Conservation (phyloP, 92 coral and sea anemone genomes). For the Hydrozoanthus gracilis region DNA sequence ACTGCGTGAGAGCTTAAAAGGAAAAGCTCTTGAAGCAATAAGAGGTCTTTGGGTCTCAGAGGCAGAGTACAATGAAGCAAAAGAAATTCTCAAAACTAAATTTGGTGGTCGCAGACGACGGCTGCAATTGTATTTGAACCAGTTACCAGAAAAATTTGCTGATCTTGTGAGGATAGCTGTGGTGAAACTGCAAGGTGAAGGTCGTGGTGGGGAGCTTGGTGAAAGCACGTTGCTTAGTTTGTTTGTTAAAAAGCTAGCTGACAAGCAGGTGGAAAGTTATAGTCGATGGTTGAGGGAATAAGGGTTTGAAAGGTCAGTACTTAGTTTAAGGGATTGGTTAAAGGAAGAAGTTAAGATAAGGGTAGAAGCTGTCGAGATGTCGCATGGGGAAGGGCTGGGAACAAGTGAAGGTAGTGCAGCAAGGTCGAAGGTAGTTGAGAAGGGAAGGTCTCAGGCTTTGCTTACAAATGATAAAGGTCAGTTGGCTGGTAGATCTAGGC, state of each 20-base stretch:
- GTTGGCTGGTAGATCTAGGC: not conserved
- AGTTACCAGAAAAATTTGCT: no score
- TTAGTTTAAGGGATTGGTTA: conserved; percentile 60
- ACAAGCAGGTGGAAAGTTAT: conserved; percentile 58
- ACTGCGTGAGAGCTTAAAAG: no score
- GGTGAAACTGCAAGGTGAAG: conserved; percentile 61
- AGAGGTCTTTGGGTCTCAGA: no score
- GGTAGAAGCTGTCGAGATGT: no score
- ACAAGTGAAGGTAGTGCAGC: not conserved
- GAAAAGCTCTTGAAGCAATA: no score
- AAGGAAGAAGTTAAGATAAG: no score
- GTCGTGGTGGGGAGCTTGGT: no score
- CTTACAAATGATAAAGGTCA: not conserved
- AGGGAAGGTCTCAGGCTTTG: conserved; percentile 24
- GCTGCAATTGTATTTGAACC: no score
- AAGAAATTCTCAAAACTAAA: no score
- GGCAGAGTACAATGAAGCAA: no score
- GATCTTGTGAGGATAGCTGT: conserved; percentile 62
- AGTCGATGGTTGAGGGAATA: conserved; percentile 70
- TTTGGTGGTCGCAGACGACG: conserved; percentile 10
- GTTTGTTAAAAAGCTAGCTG: conserved; percentile 64
- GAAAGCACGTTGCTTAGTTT: conserved; percentile 60
- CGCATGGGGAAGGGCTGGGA: conserved; percentile 48
- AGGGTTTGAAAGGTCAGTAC: conserved; percentile 52
- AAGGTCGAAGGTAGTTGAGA: conserved; percentile 14